Conservation (phyloP, 2,888 invertebrate genomes). For the Aspidapion aeneum region DNA sequence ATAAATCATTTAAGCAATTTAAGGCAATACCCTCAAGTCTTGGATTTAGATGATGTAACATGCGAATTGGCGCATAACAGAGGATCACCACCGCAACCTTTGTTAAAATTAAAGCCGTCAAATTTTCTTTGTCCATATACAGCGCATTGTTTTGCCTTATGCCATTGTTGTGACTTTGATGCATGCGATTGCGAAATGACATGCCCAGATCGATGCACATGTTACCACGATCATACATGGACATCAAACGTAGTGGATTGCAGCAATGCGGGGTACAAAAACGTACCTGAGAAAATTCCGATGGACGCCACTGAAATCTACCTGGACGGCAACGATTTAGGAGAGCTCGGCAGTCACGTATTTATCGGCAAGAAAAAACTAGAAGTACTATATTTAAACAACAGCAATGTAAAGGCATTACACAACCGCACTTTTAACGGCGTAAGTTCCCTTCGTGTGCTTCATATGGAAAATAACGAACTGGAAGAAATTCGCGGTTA, state of each 20-base stretch:
- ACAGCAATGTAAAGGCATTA: slow-evolving; percentile 70
- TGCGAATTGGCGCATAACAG: slow-evolving; percentile 70
- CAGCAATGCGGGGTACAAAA: slow-evolving; percentile 68
- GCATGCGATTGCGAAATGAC: slow-evolving; percentile 91
- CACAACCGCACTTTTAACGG: slow-evolving; percentile 83
- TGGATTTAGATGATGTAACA: slow-evolving; percentile 74
- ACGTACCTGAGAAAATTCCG: slow-evolving; percentile 75
- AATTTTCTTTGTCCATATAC: slow-evolving; percentile 81
- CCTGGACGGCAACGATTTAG: slow-evolving; percentile 77
- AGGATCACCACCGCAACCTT: slow-evolving; percentile 59
- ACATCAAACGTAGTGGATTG: slow-evolving; percentile 82
- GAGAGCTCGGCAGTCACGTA: slow-evolving; percentile 76
- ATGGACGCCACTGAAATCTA: slow-evolving; percentile 89
- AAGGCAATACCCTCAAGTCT: slow-evolving; percentile 72
- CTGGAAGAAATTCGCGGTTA: slow-evolving; percentile 68
- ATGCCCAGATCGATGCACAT: slow-evolving; percentile 81
- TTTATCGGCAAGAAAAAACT: slow-evolving; percentile 84
- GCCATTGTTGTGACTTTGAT: slow-evolving; percentile 88
- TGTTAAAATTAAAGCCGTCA: slow-evolving; percentile 66
- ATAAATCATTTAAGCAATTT: slow-evolving; percentile 72
- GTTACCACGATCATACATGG: slow-evolving; percentile 86
- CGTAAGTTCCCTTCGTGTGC: slow-evolving; percentile 65
- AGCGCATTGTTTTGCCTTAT: slow-evolving; percentile 79
- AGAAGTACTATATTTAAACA: slow-evolving; percentile 73
- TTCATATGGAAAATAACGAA: slow-evolving; percentile 75